Evolutionary conservation across 2,797 vertebrate genomes (phyloP), one percentile per base, ranked within the genome.

Genomic region (Cottoperca gobio): DNA sequence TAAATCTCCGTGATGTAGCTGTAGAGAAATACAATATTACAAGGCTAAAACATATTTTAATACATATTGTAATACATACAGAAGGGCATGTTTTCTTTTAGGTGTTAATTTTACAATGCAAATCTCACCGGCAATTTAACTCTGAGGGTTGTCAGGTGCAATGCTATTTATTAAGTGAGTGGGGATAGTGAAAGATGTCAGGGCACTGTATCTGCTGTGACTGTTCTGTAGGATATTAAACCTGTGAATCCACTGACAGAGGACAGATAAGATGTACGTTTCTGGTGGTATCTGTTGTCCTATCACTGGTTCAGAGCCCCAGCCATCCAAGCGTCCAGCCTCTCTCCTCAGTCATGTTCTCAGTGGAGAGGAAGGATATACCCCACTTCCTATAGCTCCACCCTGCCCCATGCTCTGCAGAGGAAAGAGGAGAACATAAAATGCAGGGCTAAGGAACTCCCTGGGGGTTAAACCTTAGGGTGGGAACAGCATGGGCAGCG

Each of bases 301-400:
- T 72, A 59, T 77, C 70, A 31, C 23, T 62, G 68, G 50, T 63
- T 70, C 37, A 10, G 73, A 53, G 53, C 42, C n/a, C 21, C 50
- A 35, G 68, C 33, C 43, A 46, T 71, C 66, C 66, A 40, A 65
- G 43, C 74, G 68, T 70, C 13, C 8, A 26, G 67, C 53, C 76
- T 76, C 67, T 70, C 85, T 87, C 78, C 89, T 89, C 86, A 70
- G 82, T 81, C 76, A 64, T 89, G 85, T 86, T 88, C 88, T 92
- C 74, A 64, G 53, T 79, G 70, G 66, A 85, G 88, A 93, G 93
- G 93, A 94, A 94, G 93, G 92, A 94, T 94, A 91, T 90, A 89
- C 84, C 87, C 87, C 84, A 88, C 93, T 93, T 94, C 91, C 92
- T 91, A 79, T 79, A 84, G 80, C 89, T 89, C 90, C 90, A 85